phyloP scores from a whole-genome alignment of 1,140 invertebrate genomes.

The Sesamia nonagrioides region DNA sequence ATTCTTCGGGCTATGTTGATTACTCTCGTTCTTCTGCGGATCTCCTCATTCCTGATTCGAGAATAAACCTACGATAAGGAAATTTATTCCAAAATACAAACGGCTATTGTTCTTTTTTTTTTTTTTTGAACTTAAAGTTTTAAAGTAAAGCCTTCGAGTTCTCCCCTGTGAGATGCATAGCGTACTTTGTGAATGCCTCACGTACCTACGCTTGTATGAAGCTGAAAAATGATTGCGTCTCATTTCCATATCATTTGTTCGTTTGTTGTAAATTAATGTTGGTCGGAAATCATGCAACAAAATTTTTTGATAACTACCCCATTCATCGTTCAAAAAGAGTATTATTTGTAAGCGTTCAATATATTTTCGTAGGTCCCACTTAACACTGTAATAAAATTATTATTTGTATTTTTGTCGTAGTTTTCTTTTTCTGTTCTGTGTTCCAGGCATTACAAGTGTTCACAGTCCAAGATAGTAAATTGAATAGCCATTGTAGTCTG shows the following conservation, averaged over 20 bases:
- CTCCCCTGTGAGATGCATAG: too few species aligned
- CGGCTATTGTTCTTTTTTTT: too few species aligned
- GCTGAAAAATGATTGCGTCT: slow-evolving; percentile 2
- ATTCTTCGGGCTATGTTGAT: too few species aligned
- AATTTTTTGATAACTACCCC: background rate
- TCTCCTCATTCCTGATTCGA: too few species aligned
- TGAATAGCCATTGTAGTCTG: slow-evolving; percentile 37
- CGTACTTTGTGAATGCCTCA: background rate
- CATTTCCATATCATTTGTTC: slow-evolving; percentile 20
- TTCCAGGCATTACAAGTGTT: slow-evolving; percentile 21
- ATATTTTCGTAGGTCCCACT: background rate
- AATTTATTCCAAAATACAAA: too few species aligned
- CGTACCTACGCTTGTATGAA: background rate
- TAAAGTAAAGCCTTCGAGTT: too few species aligned
- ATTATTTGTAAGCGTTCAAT: background rate
- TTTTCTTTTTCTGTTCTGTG: slow-evolving; percentile 8
- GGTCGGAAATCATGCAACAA: background rate
- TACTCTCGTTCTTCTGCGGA: too few species aligned
- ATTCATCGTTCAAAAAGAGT: background rate
- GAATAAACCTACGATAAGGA: too few species aligned
- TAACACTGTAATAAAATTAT: background rate
- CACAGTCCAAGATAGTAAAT: slow-evolving; percentile 20
- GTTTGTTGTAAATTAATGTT: slow-evolving; percentile 5
- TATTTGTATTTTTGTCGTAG: background rate
- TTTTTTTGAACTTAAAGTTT: too few species aligned